Percentiles rank a stretch among this genome's conserved stretches.
Conservation (phyloP, 2,797 vertebrate species). For the Microhierax caerulescens region DNA sequence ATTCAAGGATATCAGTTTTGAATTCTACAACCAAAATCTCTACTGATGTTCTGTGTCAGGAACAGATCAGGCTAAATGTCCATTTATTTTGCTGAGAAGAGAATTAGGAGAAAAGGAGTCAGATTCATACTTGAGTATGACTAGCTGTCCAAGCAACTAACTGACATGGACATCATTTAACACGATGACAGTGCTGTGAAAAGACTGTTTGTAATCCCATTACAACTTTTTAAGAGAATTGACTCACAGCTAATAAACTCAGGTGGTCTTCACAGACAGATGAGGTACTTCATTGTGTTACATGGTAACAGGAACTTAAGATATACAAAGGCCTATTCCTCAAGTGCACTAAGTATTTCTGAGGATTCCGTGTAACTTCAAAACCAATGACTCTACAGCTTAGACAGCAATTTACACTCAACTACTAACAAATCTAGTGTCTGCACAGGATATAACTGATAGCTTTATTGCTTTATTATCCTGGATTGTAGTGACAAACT, state of each 20-base stretch:
- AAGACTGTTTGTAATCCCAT: not conserved
- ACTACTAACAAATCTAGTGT: not conserved
- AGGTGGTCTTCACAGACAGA: not conserved
- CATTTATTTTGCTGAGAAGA: not conserved
- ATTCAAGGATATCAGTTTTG: not conserved
- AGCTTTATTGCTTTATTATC: not conserved
- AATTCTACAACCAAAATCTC: not conserved
- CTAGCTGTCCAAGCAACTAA: not conserved
- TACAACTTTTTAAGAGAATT: not conserved
- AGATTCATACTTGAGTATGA: not conserved
- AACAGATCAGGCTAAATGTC: not conserved
- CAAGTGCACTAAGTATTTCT: not conserved
- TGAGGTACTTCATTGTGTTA: not conserved
- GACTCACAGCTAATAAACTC: not conserved
- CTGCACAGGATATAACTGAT: not conserved
- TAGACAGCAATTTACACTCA: not conserved
- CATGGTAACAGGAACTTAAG: not conserved
- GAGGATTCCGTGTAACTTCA: slow-evolving; percentile 7
- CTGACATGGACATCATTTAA: not conserved
- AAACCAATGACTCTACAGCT: not conserved
- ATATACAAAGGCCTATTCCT: not conserved
- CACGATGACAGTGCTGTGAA: not conserved
- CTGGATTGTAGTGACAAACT: not conserved
- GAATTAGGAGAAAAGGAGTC: not conserved
- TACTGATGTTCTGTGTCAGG: not conserved